phyloP scores from a whole-genome alignment of 2,113 vertebrate species.

The Drymodes brunneopygia region DNA sequence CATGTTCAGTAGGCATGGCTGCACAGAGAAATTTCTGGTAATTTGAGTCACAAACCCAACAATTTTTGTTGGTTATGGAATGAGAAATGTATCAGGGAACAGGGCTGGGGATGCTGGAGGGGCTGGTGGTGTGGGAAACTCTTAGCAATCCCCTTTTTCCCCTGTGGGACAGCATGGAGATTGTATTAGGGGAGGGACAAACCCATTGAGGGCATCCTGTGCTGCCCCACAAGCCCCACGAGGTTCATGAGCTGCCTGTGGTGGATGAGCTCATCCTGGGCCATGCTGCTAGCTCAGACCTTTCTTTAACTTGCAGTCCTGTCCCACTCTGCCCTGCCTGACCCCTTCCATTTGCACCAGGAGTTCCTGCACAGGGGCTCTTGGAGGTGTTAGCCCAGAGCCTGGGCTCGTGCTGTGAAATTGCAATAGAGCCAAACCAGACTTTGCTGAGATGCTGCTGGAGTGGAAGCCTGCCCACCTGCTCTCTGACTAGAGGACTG shows the following conservation, averaged over 20 bases:
- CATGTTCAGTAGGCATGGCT: rapidly evolving
- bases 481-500: neutral
- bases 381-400: neutral
- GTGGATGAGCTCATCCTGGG: neutral
- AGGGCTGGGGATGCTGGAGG: neutral
- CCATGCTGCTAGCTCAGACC: neutral
- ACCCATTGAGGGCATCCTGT: rapidly evolving
- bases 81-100: neutral
- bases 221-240: neutral
- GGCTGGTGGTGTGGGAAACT: rapidly evolving
- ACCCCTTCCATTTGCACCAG: neutral
- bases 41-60: neutral
- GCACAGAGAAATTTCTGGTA: neutral
- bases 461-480: neutral
- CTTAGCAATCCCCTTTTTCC: neutral
- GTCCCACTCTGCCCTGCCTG: no score
- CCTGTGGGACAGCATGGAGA: neutral
- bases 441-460: neutral
- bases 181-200: neutral
- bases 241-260: rapidly evolving
- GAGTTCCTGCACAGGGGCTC: neutral
- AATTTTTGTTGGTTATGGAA: neutral
- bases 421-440: neutral
- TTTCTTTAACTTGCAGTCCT: neutral
- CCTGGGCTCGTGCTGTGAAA: rapidly evolving